Conservation (phyloP, 2,113 vertebrate genomes). For the Epinephelus moara region DNA sequence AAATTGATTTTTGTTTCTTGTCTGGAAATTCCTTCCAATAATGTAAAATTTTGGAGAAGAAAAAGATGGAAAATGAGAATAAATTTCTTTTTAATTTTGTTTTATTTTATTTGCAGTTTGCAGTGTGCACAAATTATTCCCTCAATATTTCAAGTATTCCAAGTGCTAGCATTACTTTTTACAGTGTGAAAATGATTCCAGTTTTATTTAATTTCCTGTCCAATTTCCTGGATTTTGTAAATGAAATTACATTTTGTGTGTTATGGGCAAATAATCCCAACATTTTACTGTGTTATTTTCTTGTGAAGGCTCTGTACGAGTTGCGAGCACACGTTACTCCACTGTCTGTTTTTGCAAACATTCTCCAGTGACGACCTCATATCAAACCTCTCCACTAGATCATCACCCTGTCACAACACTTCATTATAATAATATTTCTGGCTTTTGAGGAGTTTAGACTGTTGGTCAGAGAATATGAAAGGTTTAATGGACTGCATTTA, state of each 20-base stretch:
- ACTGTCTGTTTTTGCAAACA: neutral
- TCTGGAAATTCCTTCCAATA: too few relatives aligned
- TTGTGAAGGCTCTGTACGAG: neutral
- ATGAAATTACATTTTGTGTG: neutral
- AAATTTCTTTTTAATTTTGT: too few relatives aligned
- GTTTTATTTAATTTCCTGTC: neutral
- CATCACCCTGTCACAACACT: too few relatives aligned
- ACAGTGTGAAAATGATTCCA: constrained; percentile 1
- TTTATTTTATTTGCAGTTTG: too few relatives aligned
- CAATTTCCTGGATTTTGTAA: neutral
- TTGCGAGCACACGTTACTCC: neutral
- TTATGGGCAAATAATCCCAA: neutral
- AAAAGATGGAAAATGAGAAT: too few relatives aligned
- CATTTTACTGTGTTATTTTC: neutral
- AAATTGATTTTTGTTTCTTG: neutral
- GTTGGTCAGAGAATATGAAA: too few relatives aligned
- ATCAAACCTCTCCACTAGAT: neutral
- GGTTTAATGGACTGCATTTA: too few relatives aligned
- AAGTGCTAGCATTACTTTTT: constrained; percentile 42
- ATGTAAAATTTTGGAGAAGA: too few relatives aligned
- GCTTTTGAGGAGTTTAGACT: too few relatives aligned
- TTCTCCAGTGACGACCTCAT: neutral
- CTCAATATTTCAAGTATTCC: neutral
- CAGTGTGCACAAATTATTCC: neutral
- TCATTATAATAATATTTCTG: too few relatives aligned